phyloP scores from a whole-genome alignment of 2,797 vertebrate species.

The Channa striata region DNA sequence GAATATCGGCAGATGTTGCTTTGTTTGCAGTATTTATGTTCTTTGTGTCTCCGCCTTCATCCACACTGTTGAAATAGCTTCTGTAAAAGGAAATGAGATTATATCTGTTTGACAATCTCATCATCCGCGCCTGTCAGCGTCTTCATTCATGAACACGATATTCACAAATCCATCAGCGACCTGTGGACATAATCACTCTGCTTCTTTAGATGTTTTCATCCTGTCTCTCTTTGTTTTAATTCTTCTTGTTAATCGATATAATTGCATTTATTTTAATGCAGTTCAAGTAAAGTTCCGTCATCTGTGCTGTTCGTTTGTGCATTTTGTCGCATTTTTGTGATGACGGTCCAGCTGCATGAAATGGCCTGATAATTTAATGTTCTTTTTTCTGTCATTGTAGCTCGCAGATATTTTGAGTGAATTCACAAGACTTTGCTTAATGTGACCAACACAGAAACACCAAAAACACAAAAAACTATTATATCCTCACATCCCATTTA shows the following conservation, averaged over 20 bases:
- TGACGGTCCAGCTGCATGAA: no score
- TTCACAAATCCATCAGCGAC: conserved; percentile 70
- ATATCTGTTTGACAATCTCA: conserved; percentile 55
- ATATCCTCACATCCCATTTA: conserved; percentile 29
- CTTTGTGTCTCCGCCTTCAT: no score
- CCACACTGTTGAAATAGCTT: conserved; percentile 54
- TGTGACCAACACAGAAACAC: conserved; percentile 15
- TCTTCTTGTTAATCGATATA: no score
- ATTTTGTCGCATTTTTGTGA: no score
- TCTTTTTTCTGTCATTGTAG: background rate
- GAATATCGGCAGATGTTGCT: conserved; percentile 29
- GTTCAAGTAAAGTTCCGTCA: no score
- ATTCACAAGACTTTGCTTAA: conserved; percentile 33
- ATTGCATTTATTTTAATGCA: no score
- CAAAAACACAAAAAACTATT: conserved; percentile 3
- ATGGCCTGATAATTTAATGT: no score
- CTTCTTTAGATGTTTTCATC: conserved; percentile 23
- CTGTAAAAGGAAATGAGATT: conserved; percentile 58
- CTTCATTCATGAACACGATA: conserved; percentile 75
- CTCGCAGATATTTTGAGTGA: conserved; percentile 45
- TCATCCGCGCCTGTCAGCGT: conserved; percentile 58
- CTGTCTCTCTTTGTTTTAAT: no score
- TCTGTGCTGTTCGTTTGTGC: no score
- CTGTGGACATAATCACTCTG: conserved; percentile 58
- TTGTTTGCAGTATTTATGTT: background rate